A percentile compares a stretch with the other conserved stretches of the same genome.
phyloP scores from a whole-genome alignment of 2,888 invertebrate genomes.

The Spodoptera picta region DNA sequence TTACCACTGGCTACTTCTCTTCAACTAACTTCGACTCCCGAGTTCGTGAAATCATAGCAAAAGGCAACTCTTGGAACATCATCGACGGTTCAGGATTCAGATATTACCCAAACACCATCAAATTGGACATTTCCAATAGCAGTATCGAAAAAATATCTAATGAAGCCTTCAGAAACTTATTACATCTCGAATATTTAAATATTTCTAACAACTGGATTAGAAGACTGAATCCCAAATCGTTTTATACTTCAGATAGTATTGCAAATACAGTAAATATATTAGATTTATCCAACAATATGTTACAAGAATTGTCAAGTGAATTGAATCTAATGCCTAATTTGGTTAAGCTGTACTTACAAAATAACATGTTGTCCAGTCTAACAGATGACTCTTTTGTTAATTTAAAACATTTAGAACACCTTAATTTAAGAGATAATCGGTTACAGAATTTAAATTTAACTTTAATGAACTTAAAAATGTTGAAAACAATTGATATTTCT shows the following conservation, averaged over 20 bases:
- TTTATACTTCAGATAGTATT: slow-evolving; percentile 59
- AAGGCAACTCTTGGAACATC: slow-evolving; percentile 65
- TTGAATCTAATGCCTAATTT: slow-evolving; percentile 64
- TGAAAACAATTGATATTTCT: slow-evolving; percentile 70
- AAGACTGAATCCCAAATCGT: slow-evolving; percentile 60
- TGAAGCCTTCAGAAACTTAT: slow-evolving; percentile 69
- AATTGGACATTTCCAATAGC: slow-evolving; percentile 70
- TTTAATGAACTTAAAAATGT: slow-evolving; percentile 67
- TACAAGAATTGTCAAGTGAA: slow-evolving; percentile 62
- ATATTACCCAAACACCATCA: slow-evolving; percentile 67
- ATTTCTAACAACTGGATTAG: slow-evolving; percentile 72
- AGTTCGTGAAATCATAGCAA: slow-evolving; percentile 69
- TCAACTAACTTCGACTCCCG: slow-evolving; percentile 79
- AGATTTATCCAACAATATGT: slow-evolving; percentile 73
- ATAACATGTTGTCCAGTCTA: slow-evolving; percentile 67
- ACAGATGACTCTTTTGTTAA: slow-evolving; percentile 66
- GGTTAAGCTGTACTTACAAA: slow-evolving; percentile 66
- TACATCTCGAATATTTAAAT: slow-evolving; percentile 63
- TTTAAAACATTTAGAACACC: slow-evolving; percentile 60
- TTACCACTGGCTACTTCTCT: slow-evolving; percentile 72
- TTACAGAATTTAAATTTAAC: slow-evolving; percentile 69
- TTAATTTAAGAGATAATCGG: slow-evolving; percentile 70
- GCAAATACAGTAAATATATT: slow-evolving; percentile 58
- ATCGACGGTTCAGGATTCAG: slow-evolving; percentile 66
- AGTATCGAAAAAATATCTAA: slow-evolving; percentile 64